Conservation (phyloP, 2,888 invertebrate genomes). For the Ormyrus nitidulus region DNA sequence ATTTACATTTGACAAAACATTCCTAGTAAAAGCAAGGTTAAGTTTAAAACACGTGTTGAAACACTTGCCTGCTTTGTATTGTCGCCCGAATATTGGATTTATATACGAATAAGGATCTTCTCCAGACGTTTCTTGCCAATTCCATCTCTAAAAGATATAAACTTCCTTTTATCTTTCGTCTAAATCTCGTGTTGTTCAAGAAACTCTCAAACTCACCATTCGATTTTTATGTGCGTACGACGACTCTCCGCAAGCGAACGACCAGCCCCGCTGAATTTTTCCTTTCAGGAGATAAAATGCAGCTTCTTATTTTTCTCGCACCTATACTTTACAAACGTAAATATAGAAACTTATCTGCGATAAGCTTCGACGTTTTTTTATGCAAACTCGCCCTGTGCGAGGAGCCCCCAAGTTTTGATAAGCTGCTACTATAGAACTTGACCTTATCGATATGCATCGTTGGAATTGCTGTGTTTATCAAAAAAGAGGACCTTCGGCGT, state of each 20-base stretch:
- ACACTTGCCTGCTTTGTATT: slow-evolving; percentile 67
- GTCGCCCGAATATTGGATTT: slow-evolving; percentile 65
- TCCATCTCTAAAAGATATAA: slow-evolving; percentile 65
- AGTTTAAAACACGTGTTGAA: slow-evolving; percentile 38
- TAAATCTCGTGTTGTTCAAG: neutral
- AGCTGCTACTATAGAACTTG: slow-evolving; percentile 17
- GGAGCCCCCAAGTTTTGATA: neutral
- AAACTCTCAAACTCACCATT: slow-evolving; percentile 35
- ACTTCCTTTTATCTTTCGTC: neutral
- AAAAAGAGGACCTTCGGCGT: too few species aligned
- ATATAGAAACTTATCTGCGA: slow-evolving; percentile 27
- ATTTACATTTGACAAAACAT: neutral
- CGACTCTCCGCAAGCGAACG: neutral
- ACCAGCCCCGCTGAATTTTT: neutral
- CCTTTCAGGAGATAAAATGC: neutral
- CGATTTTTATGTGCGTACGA: slow-evolving; percentile 3
- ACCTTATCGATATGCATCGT: slow-evolving; percentile 17
- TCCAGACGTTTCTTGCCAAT: slow-evolving; percentile 68
- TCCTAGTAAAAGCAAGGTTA: slow-evolving; percentile 31
- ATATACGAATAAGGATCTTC: slow-evolving; percentile 66
- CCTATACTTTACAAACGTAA: slow-evolving; percentile 18
- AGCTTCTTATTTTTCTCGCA: neutral
- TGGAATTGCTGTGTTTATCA: neutral
- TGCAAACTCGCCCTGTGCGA: slow-evolving; percentile 15
- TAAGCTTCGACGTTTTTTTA: neutral